Evolutionary conservation across 2,797 vertebrate species (phyloP).

Genomic region (Pantherophis alleghaniensis): DNA sequence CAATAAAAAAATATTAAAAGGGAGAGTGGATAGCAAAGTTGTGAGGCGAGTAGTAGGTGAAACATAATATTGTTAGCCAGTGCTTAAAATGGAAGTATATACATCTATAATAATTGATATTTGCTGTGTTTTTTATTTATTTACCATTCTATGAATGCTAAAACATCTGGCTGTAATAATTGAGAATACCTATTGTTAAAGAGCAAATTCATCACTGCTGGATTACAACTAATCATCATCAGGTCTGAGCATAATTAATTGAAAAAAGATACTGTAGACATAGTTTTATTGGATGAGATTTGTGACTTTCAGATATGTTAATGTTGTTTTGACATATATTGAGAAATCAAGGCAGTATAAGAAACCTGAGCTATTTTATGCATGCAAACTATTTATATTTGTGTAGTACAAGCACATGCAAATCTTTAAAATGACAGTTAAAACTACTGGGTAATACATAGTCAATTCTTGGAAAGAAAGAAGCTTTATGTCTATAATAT

Average conservation of each 20-base stretch:
- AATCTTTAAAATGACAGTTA: constrained; percentile 55
- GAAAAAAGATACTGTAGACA: constrained; percentile 67
- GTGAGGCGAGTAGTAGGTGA: constrained; percentile 38
- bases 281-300: constrained; percentile 72
- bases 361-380: constrained; percentile 8
- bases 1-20: constrained; percentile 29
- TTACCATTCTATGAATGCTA: constrained; percentile 66
- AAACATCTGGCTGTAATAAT: constrained; percentile 74
- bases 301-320: constrained; percentile 66
- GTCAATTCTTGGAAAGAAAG: constrained; percentile 58
- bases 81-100: constrained; percentile 71
- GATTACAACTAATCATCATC: constrained; percentile 67
- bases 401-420: constrained; percentile 2
- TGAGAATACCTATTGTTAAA: constrained; percentile 76
- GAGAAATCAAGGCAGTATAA: neutral
- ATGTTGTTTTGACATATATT: constrained; percentile 64
- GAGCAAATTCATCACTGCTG: constrained; percentile 75
- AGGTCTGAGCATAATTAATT: constrained; percentile 62
- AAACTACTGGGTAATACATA: constrained; percentile 57
- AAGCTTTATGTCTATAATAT: constrained; percentile 72
- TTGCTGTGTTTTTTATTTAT: constrained; percentile 73
- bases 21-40: neutral
- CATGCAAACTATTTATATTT: constrained; percentile 6
- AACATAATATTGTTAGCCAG: constrained; percentile 66
- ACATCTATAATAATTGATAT: constrained; percentile 60